phyloP scores from a whole-genome alignment of 2,113 vertebrate genomes.

The Tringa solitaria region DNA sequence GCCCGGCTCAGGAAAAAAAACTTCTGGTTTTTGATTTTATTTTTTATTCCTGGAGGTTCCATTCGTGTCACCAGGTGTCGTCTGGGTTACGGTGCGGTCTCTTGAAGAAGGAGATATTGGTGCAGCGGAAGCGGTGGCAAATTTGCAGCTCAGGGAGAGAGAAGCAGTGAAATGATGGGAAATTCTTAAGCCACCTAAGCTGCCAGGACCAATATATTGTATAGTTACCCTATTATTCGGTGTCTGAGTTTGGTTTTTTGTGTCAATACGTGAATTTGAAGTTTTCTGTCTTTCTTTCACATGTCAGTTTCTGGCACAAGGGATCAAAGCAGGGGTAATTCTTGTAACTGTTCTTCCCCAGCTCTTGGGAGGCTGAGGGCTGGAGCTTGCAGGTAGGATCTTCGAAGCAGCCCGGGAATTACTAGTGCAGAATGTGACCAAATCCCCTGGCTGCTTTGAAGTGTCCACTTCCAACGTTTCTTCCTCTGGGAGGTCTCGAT shows the following conservation, averaged over 20 bases:
- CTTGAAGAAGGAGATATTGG: fast-evolving
- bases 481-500: background rate
- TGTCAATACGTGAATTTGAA: background rate
- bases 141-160: background rate
- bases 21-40: background rate
- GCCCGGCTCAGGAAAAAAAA: background rate
- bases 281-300: background rate
- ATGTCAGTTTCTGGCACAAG: background rate
- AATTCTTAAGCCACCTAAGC: background rate
- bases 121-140: fast-evolving
- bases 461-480: fast-evolving
- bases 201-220: background rate
- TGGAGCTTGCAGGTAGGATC: background rate
- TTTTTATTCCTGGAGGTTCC: background rate
- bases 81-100: fast-evolving
- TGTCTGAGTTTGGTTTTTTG: background rate
- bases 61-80: background rate
- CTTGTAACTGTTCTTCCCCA: background rate
- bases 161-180: fast-evolving
- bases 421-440: background rate
- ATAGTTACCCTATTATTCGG: fast-evolving
- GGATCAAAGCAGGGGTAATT: background rate
- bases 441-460: background rate
- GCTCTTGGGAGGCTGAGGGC: background rate
- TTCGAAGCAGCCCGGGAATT: background rate